These are phyloP conservation scores for Acanthosoma haemorrhoidale DNA, from an alignment of 2,888 invertebrate species.

Conservation along the genomic window DNA sequence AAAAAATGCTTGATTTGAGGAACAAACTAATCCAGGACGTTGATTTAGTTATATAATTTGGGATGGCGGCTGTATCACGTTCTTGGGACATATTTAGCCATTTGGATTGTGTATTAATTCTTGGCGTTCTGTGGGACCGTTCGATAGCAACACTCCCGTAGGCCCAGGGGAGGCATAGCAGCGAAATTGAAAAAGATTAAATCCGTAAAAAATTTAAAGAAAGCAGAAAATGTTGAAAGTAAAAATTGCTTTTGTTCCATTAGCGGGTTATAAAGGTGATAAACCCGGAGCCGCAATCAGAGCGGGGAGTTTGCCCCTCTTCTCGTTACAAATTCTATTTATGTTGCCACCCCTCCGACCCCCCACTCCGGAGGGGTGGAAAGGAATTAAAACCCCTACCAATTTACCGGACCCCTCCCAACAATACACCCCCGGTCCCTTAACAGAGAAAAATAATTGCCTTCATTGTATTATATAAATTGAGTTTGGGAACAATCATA, in stretches of 20 bases:
- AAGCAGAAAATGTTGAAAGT: constrained; percentile 28
- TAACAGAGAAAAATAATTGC: constrained; percentile 41
- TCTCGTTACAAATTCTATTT: constrained; percentile 42
- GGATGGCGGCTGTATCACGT: too few species aligned
- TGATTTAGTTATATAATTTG: too few species aligned
- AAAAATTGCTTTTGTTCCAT: constrained; percentile 31
- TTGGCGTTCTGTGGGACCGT: neutral
- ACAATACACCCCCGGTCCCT: constrained; percentile 22
- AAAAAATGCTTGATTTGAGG: too few species aligned
- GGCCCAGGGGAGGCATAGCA: neutral
- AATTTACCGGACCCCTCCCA: constrained; percentile 39
- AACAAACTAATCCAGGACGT: too few species aligned
- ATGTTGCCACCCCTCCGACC: constrained; percentile 37
- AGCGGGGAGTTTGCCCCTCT: neutral
- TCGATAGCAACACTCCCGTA: neutral
- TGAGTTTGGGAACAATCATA: constrained; percentile 41
- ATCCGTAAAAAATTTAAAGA: constrained; percentile 29
- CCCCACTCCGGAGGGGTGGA: constrained; percentile 15
- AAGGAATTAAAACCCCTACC: constrained; percentile 41
- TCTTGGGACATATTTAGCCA: too few species aligned
- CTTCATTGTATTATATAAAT: constrained; percentile 42
- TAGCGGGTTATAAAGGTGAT: constrained; percentile 31
- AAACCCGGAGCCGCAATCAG: constrained; percentile 28
- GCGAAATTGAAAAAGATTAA: constrained; percentile 25
- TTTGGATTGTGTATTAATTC: too few species aligned